Conservation (phyloP, 2,797 vertebrate genomes). For the Pangasius sanitwongsei region DNA sequence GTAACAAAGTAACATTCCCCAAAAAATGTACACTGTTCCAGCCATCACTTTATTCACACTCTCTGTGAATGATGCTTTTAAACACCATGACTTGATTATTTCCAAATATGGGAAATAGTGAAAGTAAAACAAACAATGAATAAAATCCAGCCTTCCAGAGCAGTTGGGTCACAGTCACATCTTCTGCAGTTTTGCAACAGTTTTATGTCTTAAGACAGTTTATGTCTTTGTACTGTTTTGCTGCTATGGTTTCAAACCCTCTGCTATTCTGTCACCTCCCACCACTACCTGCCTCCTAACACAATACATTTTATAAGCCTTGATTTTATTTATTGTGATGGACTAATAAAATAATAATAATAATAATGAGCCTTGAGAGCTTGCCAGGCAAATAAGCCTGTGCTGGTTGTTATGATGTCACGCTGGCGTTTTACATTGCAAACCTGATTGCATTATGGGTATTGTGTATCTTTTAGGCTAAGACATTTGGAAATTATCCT, state of each 20-base stretch:
- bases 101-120: background rate
- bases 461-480: background rate
- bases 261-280: background rate
- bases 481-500: background rate
- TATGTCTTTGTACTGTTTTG: background rate
- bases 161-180: background rate
- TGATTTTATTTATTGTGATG: background rate
- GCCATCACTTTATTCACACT: background rate
- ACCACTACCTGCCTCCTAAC: background rate
- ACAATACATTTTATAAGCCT: background rate
- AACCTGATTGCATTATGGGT: background rate
- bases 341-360: background rate
- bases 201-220: background rate
- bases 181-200: background rate
- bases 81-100: background rate
- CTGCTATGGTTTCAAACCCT: background rate
- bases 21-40: background rate
- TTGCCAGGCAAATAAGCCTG: background rate
- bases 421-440: background rate
- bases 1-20: background rate
- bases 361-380: background rate
- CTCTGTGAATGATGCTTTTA: background rate
- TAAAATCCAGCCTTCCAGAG: background rate
- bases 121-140: background rate
- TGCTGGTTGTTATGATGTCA: background rate